A percentile compares a stretch with the other conserved stretches of the same genome.
Conservation (phyloP, 2,888 invertebrate species). For the Junonia oenone region DNA sequence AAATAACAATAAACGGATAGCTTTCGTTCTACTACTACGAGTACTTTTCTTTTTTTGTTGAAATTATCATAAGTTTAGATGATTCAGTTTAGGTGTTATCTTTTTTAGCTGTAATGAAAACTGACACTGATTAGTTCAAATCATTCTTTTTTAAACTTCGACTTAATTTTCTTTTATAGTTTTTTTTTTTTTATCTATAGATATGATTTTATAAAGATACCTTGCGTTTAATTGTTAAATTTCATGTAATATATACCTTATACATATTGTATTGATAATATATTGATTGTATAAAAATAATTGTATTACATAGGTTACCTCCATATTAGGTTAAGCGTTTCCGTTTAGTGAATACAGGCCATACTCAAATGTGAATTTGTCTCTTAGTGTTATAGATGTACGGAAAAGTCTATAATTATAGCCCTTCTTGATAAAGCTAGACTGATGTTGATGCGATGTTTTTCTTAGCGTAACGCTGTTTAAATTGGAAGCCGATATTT, state of each 20-base stretch:
- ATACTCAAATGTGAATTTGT: slow-evolving; percentile 72
- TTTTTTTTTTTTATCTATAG: slow-evolving; percentile 24
- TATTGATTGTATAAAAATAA: slow-evolving; percentile 50
- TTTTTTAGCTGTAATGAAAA: slow-evolving; percentile 24
- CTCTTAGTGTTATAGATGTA: slow-evolving; percentile 49
- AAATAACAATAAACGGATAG: slow-evolving; percentile 52
- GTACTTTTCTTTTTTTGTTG: slow-evolving; percentile 52
- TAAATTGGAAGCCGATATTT: slow-evolving; percentile 39
- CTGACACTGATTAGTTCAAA: slow-evolving; percentile 59
- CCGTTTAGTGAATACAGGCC: slow-evolving; percentile 61
- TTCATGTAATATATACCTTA: slow-evolving; percentile 60
- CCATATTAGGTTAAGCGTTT: slow-evolving; percentile 59
- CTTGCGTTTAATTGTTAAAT: slow-evolving; percentile 45
- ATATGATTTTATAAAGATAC: slow-evolving; percentile 14
- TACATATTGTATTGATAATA: slow-evolving; percentile 54
- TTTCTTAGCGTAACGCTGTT: slow-evolving; percentile 35
- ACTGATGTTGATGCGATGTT: slow-evolving; percentile 46
- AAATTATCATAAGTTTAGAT: slow-evolving; percentile 41
- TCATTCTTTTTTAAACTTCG: slow-evolving; percentile 37
- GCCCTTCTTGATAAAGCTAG: slow-evolving; percentile 52
- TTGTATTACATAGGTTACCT: slow-evolving; percentile 58
- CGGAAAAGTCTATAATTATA: slow-evolving; percentile 41
- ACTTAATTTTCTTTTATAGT: slow-evolving; percentile 32
- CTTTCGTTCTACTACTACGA: slow-evolving; percentile 37
- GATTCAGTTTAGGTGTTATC: slow-evolving; percentile 50